Conservation (phyloP, 1,140 invertebrate species). For the Drosophila paulistorum region DNA sequence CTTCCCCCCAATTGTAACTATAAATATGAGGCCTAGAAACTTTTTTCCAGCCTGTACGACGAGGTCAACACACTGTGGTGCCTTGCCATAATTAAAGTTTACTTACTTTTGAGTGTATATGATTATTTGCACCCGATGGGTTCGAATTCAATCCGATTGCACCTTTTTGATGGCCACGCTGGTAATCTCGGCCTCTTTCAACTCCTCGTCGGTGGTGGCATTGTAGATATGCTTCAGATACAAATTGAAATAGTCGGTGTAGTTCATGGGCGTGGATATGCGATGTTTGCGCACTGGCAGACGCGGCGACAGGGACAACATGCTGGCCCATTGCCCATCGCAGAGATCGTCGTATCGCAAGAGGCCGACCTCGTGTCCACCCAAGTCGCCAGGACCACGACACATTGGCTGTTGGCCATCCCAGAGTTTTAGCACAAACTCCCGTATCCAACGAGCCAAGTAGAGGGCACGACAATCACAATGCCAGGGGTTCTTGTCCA, state of each 20-base stretch:
- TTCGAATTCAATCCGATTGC: slow-evolving; percentile 44
- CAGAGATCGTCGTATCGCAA: slow-evolving; percentile 92
- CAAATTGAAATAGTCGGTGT: slow-evolving; percentile 80
- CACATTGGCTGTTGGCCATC: slow-evolving; percentile 89
- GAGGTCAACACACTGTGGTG: background rate
- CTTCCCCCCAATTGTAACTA: too few relatives aligned
- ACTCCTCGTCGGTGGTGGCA: slow-evolving; percentile 65
- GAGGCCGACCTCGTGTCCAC: slow-evolving; percentile 81
- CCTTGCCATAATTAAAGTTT: slow-evolving; percentile 39
- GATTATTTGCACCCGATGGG: background rate
- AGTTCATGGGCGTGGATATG: slow-evolving; percentile 78
- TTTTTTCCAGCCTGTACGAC: too few relatives aligned
- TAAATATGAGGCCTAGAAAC: too few relatives aligned
- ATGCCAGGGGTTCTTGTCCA: slow-evolving; percentile 93
- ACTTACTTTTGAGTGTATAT: slow-evolving; percentile 26
- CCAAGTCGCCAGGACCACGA: slow-evolving; percentile 87
- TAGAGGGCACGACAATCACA: slow-evolving; percentile 92
- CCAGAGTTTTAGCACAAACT: slow-evolving; percentile 88
- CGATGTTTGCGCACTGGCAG: slow-evolving; percentile 84
- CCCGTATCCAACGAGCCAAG: slow-evolving; percentile 87
- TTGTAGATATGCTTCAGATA: slow-evolving; percentile 80
- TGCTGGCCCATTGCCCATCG: slow-evolving; percentile 92
- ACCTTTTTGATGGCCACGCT: slow-evolving; percentile 74
- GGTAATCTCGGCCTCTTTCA: slow-evolving; percentile 69
- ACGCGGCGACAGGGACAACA: slow-evolving; percentile 89